Evolutionary conservation across 1,140 invertebrate genomes (phyloP), one percentile per base, ranked within the genome.

Genomic region (Muscidifurax raptorellus): DNA sequence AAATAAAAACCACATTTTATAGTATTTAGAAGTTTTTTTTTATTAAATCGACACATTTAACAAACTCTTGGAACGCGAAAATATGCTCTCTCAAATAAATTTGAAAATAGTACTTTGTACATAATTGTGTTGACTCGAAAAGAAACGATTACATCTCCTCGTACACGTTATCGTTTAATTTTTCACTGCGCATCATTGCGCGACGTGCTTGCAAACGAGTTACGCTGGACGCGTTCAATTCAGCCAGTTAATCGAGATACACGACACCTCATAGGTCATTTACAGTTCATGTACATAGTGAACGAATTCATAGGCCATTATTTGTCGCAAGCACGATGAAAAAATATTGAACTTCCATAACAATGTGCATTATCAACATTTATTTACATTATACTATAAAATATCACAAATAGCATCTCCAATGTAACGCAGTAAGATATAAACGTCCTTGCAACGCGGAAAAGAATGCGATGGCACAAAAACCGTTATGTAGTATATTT

Each of bases 371-470:
- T 85, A 83, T 86, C 6, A 87, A 86, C 81, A 84, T 89, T 86
- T 87, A 87, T 88, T 85, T 80, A 84, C 84, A 87, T 82, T 75
- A n/a, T n/a, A 59, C 84, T 87, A 88, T 81, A 88, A 89, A 88
- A 89, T 89, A 89, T 87, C 86, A 86, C 86, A 86, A 80, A 80
- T 28, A 80, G 77, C 78, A 80, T 74, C 27, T 74, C 80, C 30
- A 78, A n/a, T n/a, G n/a, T n/a, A n/a, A 80, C 44, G 32, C 12
- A 18, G 10, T 25, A 83, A 67, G 44, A 72, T 52, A 25, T 36
- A 71, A 44, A 52, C 12, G 44, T 74, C 27, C 59, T n/a, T 18
- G 10, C 22, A 44, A 13, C 9, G 66, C 30, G 44, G 28, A 27
- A 71, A 80, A 30, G 1, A 59, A 77, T 52, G 27, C 3, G 9